Evolutionary conservation across 2,797 vertebrate species (phyloP), one percentile per base, ranked within the genome.

Genomic region (Epinephelus malabaricus): DNA sequence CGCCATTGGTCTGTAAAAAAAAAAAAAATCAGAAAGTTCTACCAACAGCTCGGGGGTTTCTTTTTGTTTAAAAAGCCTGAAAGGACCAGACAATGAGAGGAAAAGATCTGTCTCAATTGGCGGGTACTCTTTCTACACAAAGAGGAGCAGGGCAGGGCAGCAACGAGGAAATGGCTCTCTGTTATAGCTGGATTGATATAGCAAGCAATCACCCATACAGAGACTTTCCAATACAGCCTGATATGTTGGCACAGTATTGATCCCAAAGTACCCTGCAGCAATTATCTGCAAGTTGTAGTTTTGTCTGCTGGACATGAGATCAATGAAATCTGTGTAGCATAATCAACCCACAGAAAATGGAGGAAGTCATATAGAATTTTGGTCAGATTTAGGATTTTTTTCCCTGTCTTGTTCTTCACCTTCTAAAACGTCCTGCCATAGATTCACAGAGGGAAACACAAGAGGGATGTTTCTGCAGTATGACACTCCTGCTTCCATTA

Each of bases 261-360:
- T 90, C 86, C 72, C 65, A 73, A 89, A 88, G 77, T 87, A 69
- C 11, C 90, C 91, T 0, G 30, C 12, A 78, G 92, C 89, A 74
- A 86, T 92, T 81, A 85, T 82, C 70, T 69, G 82, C 78, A 87
- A 84, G 73, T 88, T 91, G 81, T 86, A 82, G 83, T 82, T 84
- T 81, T 78, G 86, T 82, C 62, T 27, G 12, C 53, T 67, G 64
- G 58, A 76, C 82, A 80, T 64, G 74, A 63, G 84, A 85, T 90
- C 90, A 60, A 88, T 89, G 51, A 19, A 46, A 69, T 81, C 40
- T 55, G 53, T 78, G 70, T 15, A n/a, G 76, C 51, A 69, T 63
- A 71, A 65, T 54, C 1, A 50, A 73, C 61, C 70, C 30, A 14
- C 55, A 3, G 76, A 78, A 63, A 55, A n/a, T 10, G 61, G 40